phyloP scores from a whole-genome alignment of 2,113 vertebrate species.

The Epinephelus fuscoguttatus region DNA sequence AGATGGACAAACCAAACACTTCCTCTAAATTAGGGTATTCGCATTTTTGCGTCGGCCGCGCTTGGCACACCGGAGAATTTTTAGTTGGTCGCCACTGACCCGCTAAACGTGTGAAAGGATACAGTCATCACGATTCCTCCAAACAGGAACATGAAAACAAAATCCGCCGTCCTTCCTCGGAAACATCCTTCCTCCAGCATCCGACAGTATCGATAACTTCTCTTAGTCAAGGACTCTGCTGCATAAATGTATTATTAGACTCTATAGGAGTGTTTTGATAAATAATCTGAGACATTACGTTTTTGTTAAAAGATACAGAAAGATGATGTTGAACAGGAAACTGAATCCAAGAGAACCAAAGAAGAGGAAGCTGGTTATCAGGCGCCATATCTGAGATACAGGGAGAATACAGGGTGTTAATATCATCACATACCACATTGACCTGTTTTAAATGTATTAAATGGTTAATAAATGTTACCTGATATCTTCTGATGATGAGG shows the following conservation, averaged over 20 bases:
- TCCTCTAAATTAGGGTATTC: too few species aligned
- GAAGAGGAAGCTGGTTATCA: constrained; percentile 92
- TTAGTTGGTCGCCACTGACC: too few species aligned
- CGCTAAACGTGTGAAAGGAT: constrained; percentile 82
- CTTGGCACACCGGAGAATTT: too few species aligned
- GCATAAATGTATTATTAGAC: neutral
- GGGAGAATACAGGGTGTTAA: neutral
- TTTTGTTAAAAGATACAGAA: constrained; percentile 89
- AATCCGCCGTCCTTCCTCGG: constrained; percentile 90
- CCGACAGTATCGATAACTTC: constrained; percentile 90
- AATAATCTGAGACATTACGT: neutral
- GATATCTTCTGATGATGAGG: constrained; percentile 88
- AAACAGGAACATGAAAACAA: constrained; percentile 93
- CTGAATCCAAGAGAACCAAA: constrained; percentile 91
- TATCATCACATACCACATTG: accelerated
- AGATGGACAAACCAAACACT: too few species aligned
- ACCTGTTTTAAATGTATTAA: neutral
- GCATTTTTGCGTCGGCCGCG: too few species aligned
- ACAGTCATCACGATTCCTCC: constrained; percentile 90
- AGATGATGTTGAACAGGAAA: constrained; percentile 92
- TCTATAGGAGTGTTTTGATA: neutral
- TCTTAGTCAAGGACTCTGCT: neutral
- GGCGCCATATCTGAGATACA: constrained; percentile 87
- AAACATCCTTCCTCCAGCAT: constrained; percentile 93
- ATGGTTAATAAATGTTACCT: constrained; percentile 78